Evolutionary conservation across 2,888 invertebrate genomes (phyloP).

Genomic region (Phortica okadai): DNA sequence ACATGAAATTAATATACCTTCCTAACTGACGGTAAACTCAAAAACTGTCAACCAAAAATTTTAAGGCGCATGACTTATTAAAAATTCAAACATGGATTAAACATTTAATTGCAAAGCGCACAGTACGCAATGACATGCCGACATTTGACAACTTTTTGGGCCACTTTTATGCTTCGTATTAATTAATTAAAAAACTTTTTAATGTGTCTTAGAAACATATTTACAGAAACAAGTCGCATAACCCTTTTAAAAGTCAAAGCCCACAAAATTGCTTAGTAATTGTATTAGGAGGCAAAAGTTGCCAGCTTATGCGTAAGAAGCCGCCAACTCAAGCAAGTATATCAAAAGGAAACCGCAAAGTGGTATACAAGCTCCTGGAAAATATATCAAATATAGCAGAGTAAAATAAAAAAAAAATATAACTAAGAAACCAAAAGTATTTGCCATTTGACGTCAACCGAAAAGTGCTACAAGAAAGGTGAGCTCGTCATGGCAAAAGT

Average conservation of each 20-base stretch:
- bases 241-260: neutral
- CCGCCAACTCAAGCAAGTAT: neutral
- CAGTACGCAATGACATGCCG: neutral
- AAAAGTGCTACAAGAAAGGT: neutral
- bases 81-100: no score
- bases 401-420: neutral
- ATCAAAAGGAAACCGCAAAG: slow-evolving; percentile 17
- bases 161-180: neutral
- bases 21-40: no score
- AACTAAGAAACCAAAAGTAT: neutral
- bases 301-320: neutral
- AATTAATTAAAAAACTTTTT: slow-evolving; percentile 30
- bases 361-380: neutral
- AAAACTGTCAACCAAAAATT: no score
- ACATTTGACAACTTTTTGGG: slow-evolving; percentile 10
- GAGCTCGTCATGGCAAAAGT: neutral
- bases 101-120: no score
- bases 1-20: no score
- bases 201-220: neutral
- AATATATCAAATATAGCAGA: neutral
- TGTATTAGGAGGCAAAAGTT: neutral
- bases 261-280: slow-evolving; percentile 28
- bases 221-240: neutral
- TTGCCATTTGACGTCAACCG: slow-evolving; percentile 9
- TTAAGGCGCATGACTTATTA: no score